Conservation (phyloP, 2,113 vertebrate species). For the Gadus macrocephalus region DNA sequence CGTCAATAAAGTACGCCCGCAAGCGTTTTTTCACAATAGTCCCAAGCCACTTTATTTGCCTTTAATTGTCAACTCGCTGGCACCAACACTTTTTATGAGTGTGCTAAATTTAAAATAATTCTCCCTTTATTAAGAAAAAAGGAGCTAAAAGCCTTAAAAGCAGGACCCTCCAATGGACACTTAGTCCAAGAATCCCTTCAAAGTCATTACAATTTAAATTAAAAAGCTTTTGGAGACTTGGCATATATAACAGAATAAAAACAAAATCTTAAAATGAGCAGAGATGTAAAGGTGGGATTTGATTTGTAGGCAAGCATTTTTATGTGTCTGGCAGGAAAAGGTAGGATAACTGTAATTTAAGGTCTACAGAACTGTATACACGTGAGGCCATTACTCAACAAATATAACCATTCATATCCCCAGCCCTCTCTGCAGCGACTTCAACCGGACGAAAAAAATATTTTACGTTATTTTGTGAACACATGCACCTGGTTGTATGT, state of each 20-base stretch:
- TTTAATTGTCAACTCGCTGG: slow-evolving; percentile 33
- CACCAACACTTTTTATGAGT: slow-evolving; percentile 43
- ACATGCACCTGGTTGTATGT: slow-evolving; percentile 22
- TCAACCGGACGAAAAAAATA: too few relatives aligned
- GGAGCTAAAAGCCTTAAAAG: slow-evolving; percentile 26
- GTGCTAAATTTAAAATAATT: slow-evolving; percentile 47
- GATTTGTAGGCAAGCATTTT: too few relatives aligned
- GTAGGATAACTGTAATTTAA: too few relatives aligned
- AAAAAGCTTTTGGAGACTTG: slow-evolving; percentile 49
- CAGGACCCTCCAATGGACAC: slow-evolving; percentile 23
- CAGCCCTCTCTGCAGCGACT: too few relatives aligned
- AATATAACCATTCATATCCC: too few relatives aligned
- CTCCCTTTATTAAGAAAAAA: slow-evolving; percentile 36
- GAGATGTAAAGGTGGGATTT: background rate
- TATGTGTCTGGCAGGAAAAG: too few relatives aligned
- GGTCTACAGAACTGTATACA: too few relatives aligned
- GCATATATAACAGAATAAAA: slow-evolving; percentile 30
- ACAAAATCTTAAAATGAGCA: background rate
- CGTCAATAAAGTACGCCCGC: slow-evolving; percentile 44
- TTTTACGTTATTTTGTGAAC: too few relatives aligned
- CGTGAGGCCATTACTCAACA: too few relatives aligned
- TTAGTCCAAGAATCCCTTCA: slow-evolving; percentile 43
- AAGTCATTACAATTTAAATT: slow-evolving; percentile 56
- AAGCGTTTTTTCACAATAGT: slow-evolving; percentile 16
- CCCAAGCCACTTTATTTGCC: slow-evolving; percentile 24